Evolutionary conservation across 2,797 vertebrate genomes (phyloP).

Genomic region (Pyrocephalus nanus): DNA sequence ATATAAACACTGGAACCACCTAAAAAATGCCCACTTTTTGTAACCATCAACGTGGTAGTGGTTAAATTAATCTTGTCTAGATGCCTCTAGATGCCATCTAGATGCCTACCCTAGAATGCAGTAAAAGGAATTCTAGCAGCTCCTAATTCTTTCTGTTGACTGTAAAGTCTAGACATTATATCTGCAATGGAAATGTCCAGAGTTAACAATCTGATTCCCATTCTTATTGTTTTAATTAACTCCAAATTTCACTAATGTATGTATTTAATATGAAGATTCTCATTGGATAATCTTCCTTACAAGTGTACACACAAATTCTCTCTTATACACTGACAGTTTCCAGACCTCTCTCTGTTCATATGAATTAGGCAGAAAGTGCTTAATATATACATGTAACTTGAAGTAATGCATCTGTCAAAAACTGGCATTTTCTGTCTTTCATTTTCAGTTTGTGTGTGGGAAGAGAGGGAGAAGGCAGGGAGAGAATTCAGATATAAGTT

Average conservation of each 20-base stretch:
- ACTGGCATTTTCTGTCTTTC: neutral
- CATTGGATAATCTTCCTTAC: neutral
- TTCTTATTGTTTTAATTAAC: neutral
- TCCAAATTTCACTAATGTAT: neutral
- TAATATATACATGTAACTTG: neutral
- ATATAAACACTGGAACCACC: neutral
- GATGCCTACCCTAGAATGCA: neutral
- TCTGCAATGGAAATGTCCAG: neutral
- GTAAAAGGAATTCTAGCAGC: neutral
- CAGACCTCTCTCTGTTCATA: neutral
- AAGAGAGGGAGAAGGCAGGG: neutral
- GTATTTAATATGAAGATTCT: neutral
- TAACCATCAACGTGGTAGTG: neutral
- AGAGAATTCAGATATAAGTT: neutral
- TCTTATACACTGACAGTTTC: neutral
- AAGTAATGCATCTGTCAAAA: neutral
- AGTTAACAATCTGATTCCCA: neutral
- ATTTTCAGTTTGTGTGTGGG: neutral
- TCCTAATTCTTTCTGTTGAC: neutral
- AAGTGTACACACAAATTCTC: neutral
- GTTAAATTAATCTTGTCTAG: neutral
- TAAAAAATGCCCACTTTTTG: neutral
- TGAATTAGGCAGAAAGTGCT: neutral
- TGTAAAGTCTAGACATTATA: neutral
- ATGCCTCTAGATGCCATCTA: no score